A percentile compares a stretch with the other conserved stretches of the same genome.
phyloP scores from a whole-genome alignment of 1,140 invertebrate species.

The Nasonia giraulti region DNA sequence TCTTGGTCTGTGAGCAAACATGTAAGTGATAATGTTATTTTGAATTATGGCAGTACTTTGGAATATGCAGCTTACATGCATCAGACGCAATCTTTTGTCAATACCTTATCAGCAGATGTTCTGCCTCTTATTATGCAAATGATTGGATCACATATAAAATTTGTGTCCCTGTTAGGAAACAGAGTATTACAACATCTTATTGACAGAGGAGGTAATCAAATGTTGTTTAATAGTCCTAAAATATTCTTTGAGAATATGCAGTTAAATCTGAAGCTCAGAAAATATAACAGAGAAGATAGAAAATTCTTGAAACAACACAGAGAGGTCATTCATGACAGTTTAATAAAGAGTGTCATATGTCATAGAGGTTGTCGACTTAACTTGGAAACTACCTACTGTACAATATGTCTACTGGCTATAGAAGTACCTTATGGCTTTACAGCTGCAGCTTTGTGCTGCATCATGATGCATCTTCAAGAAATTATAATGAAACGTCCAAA shows the following conservation, averaged over 20 bases:
- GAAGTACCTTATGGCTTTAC: conserved; percentile 78
- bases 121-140: conserved; percentile 72
- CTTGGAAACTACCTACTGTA: conserved; percentile 74
- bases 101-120: conserved; percentile 70
- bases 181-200: conserved; percentile 75
- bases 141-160: conserved; percentile 69
- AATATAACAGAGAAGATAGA: conserved; percentile 70
- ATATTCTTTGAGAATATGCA: conserved; percentile 74
- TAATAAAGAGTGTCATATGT: conserved; percentile 71
- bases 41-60: conserved; percentile 72
- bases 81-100: conserved; percentile 63
- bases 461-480: conserved; percentile 77
- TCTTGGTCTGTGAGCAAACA: conserved; percentile 63
- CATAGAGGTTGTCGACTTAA: conserved; percentile 72
- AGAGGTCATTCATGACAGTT: conserved; percentile 72
- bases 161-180: conserved; percentile 74
- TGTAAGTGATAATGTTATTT: conserved; percentile 58
- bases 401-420: conserved; percentile 74
- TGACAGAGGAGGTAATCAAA: conserved; percentile 73
- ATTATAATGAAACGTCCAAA: conserved; percentile 64
- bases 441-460: conserved; percentile 74
- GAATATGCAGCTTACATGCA: conserved; percentile 74
- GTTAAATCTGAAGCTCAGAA: conserved; percentile 65
- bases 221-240: conserved; percentile 72
- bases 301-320: conserved; percentile 73